Percentiles rank a stretch among this genome's conserved stretches.
Evolutionary conservation across 2,113 vertebrate species (phyloP).

Genomic region (Choloepus hoffmanni): DNA sequence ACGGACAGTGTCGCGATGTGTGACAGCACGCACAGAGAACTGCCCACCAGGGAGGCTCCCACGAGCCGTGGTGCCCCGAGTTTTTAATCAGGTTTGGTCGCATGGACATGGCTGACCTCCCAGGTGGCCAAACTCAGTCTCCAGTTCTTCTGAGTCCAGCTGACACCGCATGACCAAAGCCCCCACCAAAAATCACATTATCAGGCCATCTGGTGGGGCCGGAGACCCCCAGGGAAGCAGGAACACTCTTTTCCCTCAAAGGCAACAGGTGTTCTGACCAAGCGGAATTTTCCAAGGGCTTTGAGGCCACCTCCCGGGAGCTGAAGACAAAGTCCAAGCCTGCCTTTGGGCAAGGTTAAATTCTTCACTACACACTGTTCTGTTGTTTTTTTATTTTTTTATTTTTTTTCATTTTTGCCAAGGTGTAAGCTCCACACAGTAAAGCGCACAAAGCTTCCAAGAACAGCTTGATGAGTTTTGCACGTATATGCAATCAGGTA

Average conservation of each 20-base stretch:
- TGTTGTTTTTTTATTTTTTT: background rate
- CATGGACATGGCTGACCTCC: background rate
- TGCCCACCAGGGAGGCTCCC: background rate
- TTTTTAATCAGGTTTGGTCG: background rate
- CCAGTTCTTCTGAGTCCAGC: background rate
- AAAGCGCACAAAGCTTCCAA: background rate
- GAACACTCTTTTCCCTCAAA: background rate
- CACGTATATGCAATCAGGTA: too few species aligned
- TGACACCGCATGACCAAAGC: background rate
- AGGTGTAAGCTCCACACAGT: background rate
- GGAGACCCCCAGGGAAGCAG: background rate
- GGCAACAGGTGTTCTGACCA: background rate
- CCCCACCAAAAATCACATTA: too few species aligned
- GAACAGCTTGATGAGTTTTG: background rate
- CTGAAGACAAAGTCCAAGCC: background rate
- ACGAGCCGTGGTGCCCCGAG: background rate
- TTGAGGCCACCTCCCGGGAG: background rate
- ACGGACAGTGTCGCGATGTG: background rate
- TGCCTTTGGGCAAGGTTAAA: background rate
- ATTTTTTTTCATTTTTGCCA: background rate
- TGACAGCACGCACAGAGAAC: rapidly evolving
- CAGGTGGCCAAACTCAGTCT: background rate
- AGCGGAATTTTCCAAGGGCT: background rate
- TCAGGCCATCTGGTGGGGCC: background rate
- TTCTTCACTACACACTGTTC: too few species aligned